Evolutionary conservation across 2,797 vertebrate genomes (phyloP).

Genomic region (Anableps anableps): DNA sequence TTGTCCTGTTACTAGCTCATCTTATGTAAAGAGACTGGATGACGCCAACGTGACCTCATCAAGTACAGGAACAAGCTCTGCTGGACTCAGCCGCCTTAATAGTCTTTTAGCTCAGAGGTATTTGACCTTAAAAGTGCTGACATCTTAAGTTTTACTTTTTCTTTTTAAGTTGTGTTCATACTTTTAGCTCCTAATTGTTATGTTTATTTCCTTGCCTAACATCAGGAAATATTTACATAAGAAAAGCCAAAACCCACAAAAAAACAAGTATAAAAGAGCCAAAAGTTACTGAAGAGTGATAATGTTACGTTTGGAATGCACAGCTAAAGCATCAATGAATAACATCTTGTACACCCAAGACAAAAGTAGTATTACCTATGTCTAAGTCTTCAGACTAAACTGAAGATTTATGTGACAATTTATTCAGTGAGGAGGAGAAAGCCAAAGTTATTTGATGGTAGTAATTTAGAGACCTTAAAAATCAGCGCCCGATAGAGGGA

Average conservation of each 20-base stretch:
- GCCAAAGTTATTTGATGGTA: not conserved
- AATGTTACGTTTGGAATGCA: not conserved
- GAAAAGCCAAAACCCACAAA: not conserved
- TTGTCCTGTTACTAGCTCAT: constrained; percentile 74
- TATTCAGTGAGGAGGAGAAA: not conserved
- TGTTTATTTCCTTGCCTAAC: not conserved
- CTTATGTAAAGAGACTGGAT: constrained; percentile 85
- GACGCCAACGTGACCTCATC: constrained; percentile 79
- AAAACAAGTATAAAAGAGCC: not conserved
- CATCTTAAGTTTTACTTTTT: not conserved
- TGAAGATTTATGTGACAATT: not conserved
- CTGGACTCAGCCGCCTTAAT: constrained; percentile 79
- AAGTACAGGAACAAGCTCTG: constrained; percentile 72
- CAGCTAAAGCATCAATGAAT: not conserved
- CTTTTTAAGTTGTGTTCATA: not conserved
- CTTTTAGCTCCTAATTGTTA: not conserved
- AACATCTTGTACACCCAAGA: not conserved
- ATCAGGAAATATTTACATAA: not conserved
- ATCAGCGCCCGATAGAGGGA: not conserved
- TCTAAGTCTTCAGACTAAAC: not conserved
- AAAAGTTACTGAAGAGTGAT: not conserved
- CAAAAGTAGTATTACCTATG: not conserved
- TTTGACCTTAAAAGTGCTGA: not conserved
- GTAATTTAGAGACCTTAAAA: not conserved
- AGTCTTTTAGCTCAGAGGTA: constrained; percentile 79